Percentiles rank a stretch among this genome's conserved stretches.
phyloP scores from a whole-genome alignment of 2,113 vertebrate species.

The Cheilinus undulatus region DNA sequence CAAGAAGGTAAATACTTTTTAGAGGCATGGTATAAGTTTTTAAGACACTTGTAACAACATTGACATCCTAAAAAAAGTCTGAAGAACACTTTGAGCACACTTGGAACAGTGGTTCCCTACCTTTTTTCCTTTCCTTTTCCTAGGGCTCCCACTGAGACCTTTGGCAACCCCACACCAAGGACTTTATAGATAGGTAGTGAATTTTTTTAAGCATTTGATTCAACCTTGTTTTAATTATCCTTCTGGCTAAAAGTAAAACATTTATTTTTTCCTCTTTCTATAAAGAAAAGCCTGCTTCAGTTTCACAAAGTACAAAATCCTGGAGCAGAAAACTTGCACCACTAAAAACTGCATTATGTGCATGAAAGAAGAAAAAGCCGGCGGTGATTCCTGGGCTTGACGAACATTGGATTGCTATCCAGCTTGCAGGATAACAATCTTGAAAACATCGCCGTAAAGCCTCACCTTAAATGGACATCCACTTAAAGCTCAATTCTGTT shows the following conservation, averaged over 20 bases:
- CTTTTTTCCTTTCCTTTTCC: no score
- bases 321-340: neutral
- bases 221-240: no score
- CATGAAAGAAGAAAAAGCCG: neutral
- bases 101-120: no score
- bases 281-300: neutral
- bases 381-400: neutral
- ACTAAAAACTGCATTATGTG: neutral
- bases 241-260: neutral
- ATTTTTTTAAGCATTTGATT: no score
- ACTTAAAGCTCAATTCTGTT: conserved; percentile 10
- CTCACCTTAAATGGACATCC: conserved; percentile 47
- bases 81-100: no score
- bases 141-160: no score
- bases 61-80: no score
- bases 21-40: no score
- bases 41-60: no score
- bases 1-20: no score
- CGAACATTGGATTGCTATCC: neutral
- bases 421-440: neutral
- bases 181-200: no score
- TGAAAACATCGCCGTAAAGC: conserved; percentile 7
- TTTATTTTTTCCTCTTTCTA: neutral
- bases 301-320: neutral
- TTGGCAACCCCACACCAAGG: no score